Evolutionary conservation across 2,113 vertebrate species (phyloP).

Genomic region (Chunga burmeisteri): DNA sequence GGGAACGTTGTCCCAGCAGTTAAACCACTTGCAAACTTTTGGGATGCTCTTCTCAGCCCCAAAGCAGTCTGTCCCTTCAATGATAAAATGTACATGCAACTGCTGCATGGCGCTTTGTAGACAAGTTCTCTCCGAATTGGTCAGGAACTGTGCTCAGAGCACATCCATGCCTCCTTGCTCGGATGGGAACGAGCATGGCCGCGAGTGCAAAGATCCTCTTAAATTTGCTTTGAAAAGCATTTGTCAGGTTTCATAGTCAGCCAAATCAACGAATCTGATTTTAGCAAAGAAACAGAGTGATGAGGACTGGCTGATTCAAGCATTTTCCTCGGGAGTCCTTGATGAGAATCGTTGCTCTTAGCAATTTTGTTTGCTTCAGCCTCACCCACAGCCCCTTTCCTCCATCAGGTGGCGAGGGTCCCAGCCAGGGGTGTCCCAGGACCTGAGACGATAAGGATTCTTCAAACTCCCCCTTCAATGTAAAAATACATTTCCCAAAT

Average conservation of each 20-base stretch:
- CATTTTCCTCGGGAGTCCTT: background rate
- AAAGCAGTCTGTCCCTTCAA: background rate
- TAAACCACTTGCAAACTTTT: background rate
- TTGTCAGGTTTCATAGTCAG: background rate
- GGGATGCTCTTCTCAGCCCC: background rate
- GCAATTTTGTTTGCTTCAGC: background rate
- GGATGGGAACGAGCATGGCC: fast-evolving
- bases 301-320: background rate
- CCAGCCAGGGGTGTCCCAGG: background rate
- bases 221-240: background rate
- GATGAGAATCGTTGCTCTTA: background rate
- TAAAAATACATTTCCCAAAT: background rate
- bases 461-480: background rate
- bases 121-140: background rate
- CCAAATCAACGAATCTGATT: background rate
- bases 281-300: background rate
- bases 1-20: background rate
- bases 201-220: background rate
- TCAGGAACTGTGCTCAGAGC: background rate
- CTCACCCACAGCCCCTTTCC: background rate
- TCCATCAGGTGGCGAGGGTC: background rate
- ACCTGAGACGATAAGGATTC: background rate
- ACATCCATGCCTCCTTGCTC: fast-evolving
- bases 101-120: too few relatives aligned
- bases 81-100: fast-evolving